These are phyloP conservation scores for Gryllus bimaculatus DNA, from an alignment of 1,140 invertebrate genomes.

Conservation along the genomic window DNA sequence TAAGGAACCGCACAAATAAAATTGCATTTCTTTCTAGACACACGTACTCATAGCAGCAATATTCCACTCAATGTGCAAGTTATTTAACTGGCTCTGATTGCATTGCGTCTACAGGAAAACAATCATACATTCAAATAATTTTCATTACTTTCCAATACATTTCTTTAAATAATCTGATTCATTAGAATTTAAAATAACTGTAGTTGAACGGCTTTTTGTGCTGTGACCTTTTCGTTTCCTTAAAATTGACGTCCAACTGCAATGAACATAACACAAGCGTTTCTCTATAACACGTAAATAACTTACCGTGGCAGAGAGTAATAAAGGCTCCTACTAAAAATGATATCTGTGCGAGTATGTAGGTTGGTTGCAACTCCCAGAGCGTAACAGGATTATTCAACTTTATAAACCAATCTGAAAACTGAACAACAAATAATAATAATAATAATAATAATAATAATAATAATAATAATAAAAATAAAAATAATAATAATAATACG, in stretches of 20 bases:
- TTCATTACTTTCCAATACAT: not conserved
- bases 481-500: not conserved
- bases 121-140: not conserved
- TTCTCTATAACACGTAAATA: not conserved
- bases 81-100: too few species aligned
- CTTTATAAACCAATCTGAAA: slow-evolving; percentile 44
- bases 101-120: too few species aligned
- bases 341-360: slow-evolving; percentile 43
- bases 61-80: too few species aligned
- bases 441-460: slow-evolving; percentile 1
- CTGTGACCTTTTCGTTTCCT: not conserved
- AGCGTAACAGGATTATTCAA: slow-evolving; percentile 37
- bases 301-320: slow-evolving; percentile 48
- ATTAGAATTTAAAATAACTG: not conserved
- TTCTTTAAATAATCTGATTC: not conserved
- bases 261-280: not conserved
- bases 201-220: not conserved
- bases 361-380: slow-evolving; percentile 50
- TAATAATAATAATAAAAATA: not conserved
- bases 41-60: too few species aligned
- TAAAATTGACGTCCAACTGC: not conserved
- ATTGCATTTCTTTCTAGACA: too few species aligned
- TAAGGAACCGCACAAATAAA: too few species aligned
- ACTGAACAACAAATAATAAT: slow-evolving; percentile 32
- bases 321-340: slow-evolving; percentile 43